Evolutionary conservation across 2,888 invertebrate species (phyloP).

Genomic region (Luperina testacea): DNA sequence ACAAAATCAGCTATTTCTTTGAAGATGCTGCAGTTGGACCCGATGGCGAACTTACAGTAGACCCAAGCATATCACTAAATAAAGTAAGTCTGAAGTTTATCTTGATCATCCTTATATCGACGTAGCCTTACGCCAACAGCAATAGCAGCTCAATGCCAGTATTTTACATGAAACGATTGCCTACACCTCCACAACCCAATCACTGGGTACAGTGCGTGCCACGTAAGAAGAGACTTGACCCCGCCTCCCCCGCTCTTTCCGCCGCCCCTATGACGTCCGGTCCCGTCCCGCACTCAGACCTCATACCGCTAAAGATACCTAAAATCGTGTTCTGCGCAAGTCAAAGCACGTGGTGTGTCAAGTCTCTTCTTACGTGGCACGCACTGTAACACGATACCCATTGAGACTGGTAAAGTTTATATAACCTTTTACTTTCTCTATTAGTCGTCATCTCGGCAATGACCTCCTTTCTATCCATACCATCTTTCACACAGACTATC

Average conservation of each 20-base stretch:
- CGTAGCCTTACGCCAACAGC: neutral
- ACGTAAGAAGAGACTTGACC: no score
- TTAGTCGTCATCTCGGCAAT: neutral
- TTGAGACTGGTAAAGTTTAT: neutral
- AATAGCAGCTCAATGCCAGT: neutral
- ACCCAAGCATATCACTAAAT: constrained; percentile 92
- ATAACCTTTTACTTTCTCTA: neutral
- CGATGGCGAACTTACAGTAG: constrained; percentile 93
- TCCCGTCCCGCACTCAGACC: no score
- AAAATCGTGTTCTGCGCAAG: no score
- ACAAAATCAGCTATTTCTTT: constrained; percentile 97
- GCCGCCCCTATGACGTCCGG: no score
- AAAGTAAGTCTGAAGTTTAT: constrained; percentile 88
- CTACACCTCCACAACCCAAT: neutral
- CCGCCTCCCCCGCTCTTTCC: no score
- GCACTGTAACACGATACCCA: no score
- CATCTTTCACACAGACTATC: neutral
- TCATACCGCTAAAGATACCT: no score
- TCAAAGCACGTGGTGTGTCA: no score
- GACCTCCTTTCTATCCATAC: neutral
- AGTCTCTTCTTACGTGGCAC: no score
- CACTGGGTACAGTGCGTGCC: no score
- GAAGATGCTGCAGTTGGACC: constrained; percentile 95
- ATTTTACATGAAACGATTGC: neutral
- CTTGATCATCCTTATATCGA: neutral